Base-by-base conservation (phyloP, 2,888 invertebrate genomes). In the Lysandra bellargus region DNA sequence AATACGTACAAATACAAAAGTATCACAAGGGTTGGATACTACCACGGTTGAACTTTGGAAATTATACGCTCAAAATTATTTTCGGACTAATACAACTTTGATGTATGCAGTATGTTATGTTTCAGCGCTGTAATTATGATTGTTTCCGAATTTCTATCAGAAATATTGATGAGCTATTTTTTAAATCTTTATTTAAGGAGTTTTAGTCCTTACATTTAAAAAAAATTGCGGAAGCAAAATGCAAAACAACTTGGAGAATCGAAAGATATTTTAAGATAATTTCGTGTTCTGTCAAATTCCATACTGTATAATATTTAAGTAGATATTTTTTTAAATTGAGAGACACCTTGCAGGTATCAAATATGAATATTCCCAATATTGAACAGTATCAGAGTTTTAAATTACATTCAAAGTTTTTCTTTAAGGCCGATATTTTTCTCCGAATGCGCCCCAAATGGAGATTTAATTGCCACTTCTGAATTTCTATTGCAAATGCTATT, bases 31-130 rank as follows among this genome's bases (percentile, higher is more conserved):
- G 57, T 57, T 57, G 57, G 17, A 57, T 57, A 57, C 57, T 57
- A 17, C 17, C 57, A 17, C 4, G 90, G 89, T 90, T 88, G 86
- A 87, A 85, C 86, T 73, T 53, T 37, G 12, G 17, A 61, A 78
- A 37, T n/a, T 61, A n/a, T 78, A 60, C 60, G 53, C 40, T 37
- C 44, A 23, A 74, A 37, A 69, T 69, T 69, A 30, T 30, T 69
- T 69, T 69, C 33, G 64, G 30, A 30, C 64, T 69, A 69, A 69
- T 17, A 69, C 23, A 37, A 37, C 33, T 69, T 14, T 69, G 33
- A 69, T 69, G 33, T 69, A 14, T 23, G 23, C 23, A 23, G 23
- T 23, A 23, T 23, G 23, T 23, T 23, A 23, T 69, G 4, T 69
- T 69, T 69, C 1, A 2, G 4, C 12, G 14, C 12, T 33, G 30